Base-by-base conservation (phyloP, 2,797 vertebrate genomes). In the Setipinna tenuifilis region DNA sequence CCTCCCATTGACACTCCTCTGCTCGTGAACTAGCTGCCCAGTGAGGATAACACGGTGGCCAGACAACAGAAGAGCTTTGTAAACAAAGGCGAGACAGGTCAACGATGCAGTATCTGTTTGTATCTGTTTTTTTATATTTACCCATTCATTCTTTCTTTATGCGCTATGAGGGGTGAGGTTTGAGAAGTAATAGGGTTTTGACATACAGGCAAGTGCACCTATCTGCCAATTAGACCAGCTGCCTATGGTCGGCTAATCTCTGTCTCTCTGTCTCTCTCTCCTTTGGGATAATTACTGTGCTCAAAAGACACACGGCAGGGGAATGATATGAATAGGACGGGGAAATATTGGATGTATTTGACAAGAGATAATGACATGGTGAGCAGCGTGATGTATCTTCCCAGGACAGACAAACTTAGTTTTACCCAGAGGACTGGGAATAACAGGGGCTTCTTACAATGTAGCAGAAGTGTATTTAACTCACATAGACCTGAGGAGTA, bases 11-110 rank as follows among this genome's bases (percentile, higher is more conserved):
- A 91, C 85, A 83, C 41, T 44, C 62, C 83, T 84, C 86, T 87
- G 86, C 85, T 92, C 83, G 83, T 78, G 82, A 88, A 90, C 89
- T 93, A 85, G 86, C 83, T 78, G 80, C 88, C 57, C 82, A 84
- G 83, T 88, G 87, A 82, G 83, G 85, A 89, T 82, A 75, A 86
- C 84, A 80, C 82, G 65, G 83, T 68, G 23, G 54, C 81, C 81
- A 28, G 61, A 85, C 91, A 62, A 83, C 82, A 86, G 83, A n/a
- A 87, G 81, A 17, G 62, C 88, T 89, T 83, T 54, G 90, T 90
- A 91, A 92, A 93, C 91, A 92, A 86, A 89, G 62, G 85, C 87
- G 86, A 71, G 48, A 61, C 16, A 82, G 87, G 90, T 93, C 91
- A 91, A 89, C 88, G 83, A 91, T 83, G 83, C 82, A 85, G 86